These are phyloP conservation scores for Protonemura montana DNA, from an alignment of 2,888 invertebrate genomes.

Conservation along the genomic window DNA sequence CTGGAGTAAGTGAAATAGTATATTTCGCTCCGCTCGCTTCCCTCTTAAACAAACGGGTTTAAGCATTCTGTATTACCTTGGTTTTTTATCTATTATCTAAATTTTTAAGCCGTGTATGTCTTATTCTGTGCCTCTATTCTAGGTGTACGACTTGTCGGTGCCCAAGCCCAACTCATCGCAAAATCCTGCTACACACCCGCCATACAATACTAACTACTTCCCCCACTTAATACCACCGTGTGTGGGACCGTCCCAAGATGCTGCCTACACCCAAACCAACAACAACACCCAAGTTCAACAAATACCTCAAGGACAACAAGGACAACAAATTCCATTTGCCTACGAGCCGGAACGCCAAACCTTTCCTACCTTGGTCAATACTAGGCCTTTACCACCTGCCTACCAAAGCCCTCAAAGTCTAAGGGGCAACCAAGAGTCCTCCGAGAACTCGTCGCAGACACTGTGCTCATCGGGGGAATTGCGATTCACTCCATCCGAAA, in stretches of 20 bases:
- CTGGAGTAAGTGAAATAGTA: too few relatives aligned
- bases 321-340: neutral
- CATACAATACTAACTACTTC: neutral
- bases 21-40: too few relatives aligned
- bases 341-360: neutral
- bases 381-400: neutral
- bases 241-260: neutral
- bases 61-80: too few relatives aligned
- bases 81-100: too few relatives aligned
- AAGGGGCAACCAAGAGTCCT: neutral
- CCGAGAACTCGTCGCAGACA: neutral
- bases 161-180: slow-evolving; percentile 18
- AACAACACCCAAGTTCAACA: neutral
- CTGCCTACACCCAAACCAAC: neutral
- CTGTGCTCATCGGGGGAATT: neutral
- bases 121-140: neutral
- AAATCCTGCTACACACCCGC: neutral
- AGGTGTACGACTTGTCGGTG: slow-evolving; percentile 31
- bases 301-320: neutral
- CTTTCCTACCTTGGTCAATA: neutral
- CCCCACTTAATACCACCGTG: neutral
- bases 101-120: neutral
- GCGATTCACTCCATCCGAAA: neutral
- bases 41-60: too few relatives aligned
- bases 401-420: neutral